A percentile compares a stretch with the other conserved stretches of the same genome.
phyloP scores from a whole-genome alignment of 2,113 vertebrate species.

The Cyanocitta stelleri region DNA sequence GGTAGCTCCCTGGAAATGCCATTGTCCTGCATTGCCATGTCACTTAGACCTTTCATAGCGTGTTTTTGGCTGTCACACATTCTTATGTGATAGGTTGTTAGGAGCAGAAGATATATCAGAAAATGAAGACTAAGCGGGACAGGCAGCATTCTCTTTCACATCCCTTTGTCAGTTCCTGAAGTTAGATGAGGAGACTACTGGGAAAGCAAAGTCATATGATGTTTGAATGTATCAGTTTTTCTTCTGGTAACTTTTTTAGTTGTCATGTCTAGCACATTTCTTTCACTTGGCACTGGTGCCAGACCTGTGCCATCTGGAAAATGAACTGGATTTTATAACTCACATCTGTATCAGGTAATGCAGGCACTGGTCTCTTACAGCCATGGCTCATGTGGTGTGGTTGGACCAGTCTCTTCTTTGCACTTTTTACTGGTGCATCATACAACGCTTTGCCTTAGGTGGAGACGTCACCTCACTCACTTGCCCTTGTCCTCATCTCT shows the following conservation, averaged over 20 bases:
- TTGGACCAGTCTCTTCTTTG: background rate
- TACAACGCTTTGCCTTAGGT: background rate
- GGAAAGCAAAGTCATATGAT: background rate
- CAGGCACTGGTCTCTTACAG: background rate
- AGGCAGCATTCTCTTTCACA: background rate
- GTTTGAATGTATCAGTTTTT: background rate
- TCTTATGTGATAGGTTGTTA: background rate
- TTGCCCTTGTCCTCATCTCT: background rate
- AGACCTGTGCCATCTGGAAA: background rate
- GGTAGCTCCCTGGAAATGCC: background rate
- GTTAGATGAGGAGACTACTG: background rate
- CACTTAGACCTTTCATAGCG: background rate
- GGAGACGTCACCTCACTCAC: background rate
- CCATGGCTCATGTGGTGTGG: background rate
- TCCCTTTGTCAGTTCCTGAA: background rate
- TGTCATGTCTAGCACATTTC: background rate
- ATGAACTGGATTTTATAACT: background rate
- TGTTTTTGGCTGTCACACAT: background rate
- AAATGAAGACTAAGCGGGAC: background rate
- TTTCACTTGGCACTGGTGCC: background rate
- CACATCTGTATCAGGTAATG: background rate
- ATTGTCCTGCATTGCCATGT: accelerated
- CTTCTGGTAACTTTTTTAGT: background rate
- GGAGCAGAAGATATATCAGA: background rate
- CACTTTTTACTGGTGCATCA: background rate